Conservation (phyloP, 2,888 invertebrate genomes). For the Pheosia tremula region DNA sequence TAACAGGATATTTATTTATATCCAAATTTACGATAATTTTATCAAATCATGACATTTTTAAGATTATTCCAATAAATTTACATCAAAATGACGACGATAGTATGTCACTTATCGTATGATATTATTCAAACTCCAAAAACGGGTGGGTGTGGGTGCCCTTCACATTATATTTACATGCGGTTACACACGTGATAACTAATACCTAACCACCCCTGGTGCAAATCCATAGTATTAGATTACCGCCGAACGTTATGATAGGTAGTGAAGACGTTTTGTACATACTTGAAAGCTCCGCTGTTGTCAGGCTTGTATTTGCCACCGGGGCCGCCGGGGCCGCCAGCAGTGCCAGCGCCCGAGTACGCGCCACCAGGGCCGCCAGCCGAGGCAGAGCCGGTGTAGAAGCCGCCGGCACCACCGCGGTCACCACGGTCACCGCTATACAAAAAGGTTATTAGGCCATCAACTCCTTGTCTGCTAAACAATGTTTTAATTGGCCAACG, state of each 20-base stretch:
- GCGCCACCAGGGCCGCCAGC: slow-evolving; percentile 36
- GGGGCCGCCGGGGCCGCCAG: slow-evolving; percentile 29
- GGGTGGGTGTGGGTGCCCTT: no score
- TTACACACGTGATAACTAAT: no score
- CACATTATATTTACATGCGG: no score
- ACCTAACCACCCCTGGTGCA: no score
- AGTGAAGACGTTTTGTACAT: slow-evolving; percentile 16
- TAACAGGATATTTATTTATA: background rate
- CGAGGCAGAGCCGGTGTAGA: slow-evolving; percentile 58
- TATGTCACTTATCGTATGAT: background rate
- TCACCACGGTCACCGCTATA: slow-evolving; percentile 70
- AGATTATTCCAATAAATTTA: background rate
- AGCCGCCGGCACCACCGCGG: slow-evolving; percentile 68
- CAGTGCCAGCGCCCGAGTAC: slow-evolving; percentile 15
- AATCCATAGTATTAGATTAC: no score
- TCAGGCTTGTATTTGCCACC: slow-evolving; percentile 54
- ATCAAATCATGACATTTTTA: slow-evolving; percentile 3
- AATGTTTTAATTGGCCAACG: no score
- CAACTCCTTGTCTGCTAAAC: background rate
- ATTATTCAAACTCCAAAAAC: no score
- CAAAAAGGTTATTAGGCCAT: slow-evolving; percentile 4
- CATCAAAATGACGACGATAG: background rate
- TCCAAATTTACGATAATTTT: background rate
- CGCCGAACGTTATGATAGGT: no score
- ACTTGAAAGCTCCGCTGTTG: slow-evolving; percentile 45